A percentile compares a stretch with the other conserved stretches of the same genome.
These are phyloP conservation scores for Schmidtea mediterranea DNA, from an alignment of 1,140 invertebrate genomes.

Conservation along the genomic window DNA sequence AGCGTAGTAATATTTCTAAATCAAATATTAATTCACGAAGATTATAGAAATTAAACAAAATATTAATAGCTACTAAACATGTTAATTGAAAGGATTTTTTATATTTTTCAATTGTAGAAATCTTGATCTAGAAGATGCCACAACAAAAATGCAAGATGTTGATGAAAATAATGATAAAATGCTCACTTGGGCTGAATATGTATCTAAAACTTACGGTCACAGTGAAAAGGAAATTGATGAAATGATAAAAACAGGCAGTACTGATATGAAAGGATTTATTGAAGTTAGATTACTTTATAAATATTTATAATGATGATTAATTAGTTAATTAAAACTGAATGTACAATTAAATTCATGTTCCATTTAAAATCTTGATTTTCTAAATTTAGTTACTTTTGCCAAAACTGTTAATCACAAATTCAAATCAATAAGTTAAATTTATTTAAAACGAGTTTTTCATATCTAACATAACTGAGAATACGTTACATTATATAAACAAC, in stretches of 20 bases:
- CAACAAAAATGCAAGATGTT: constrained; percentile 14
- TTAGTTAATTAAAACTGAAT: no score
- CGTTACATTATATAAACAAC: no score
- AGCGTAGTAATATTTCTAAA: neutral
- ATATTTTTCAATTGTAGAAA: constrained; percentile 11
- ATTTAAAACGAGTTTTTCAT: no score
- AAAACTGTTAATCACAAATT: no score
- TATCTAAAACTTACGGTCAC: constrained; percentile 46
- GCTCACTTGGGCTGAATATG: constrained; percentile 62
- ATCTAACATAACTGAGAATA: no score
- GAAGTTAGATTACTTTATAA: constrained; percentile 1
- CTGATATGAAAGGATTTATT: constrained; percentile 9
- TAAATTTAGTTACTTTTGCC: no score
- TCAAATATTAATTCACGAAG: neutral
- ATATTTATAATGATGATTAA: neutral
- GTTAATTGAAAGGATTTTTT: neutral
- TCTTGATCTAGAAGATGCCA: constrained; percentile 18
- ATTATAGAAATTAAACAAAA: neutral
- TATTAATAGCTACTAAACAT: neutral
- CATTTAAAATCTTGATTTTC: no score
- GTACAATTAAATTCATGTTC: no score
- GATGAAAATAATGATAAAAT: constrained; percentile 42
- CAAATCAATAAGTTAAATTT: no score
- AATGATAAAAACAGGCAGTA: constrained; percentile 12
- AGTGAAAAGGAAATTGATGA: constrained; percentile 30